Percentiles rank a stretch among this genome's conserved stretches.
Evolutionary conservation across 2,797 vertebrate species (phyloP).

Genomic region (Pelobates cultripes): DNA sequence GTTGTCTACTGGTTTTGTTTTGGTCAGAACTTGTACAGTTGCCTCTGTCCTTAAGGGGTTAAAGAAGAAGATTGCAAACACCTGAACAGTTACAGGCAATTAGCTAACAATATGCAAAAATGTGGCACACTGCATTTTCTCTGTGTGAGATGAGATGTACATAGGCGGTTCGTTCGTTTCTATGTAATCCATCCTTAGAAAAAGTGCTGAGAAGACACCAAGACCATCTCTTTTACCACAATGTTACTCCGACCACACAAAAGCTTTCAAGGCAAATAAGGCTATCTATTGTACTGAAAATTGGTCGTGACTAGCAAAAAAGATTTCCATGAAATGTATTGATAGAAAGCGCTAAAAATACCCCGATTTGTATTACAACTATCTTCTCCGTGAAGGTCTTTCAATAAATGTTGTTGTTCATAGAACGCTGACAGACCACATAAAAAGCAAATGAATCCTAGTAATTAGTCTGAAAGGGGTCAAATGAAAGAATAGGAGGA

Average conservation of each 20-base stretch:
- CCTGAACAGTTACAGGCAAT: not conserved
- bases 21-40: too few species aligned
- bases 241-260: not conserved
- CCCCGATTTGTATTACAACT: not conserved
- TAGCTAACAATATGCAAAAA: not conserved
- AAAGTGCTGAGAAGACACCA: not conserved
- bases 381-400: not conserved
- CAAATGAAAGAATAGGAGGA: not conserved
- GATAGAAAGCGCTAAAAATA: not conserved
- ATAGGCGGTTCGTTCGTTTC: not conserved
- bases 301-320: not conserved
- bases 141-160: not conserved
- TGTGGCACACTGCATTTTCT: not conserved
- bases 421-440: not conserved
- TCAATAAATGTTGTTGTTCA: too few species aligned
- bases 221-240: not conserved
- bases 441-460: not conserved
- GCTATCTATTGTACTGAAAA: not conserved
- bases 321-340: not conserved
- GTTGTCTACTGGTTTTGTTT: too few species aligned
- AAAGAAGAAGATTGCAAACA: too few species aligned
- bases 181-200: not conserved
- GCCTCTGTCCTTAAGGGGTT: too few species aligned
- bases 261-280: not conserved
- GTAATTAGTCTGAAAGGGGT: not conserved